A percentile compares a stretch with the other conserved stretches of the same genome.
These are phyloP conservation scores for Apis florea DNA, from an alignment of 1,140 invertebrate species.

Conservation along the genomic window DNA sequence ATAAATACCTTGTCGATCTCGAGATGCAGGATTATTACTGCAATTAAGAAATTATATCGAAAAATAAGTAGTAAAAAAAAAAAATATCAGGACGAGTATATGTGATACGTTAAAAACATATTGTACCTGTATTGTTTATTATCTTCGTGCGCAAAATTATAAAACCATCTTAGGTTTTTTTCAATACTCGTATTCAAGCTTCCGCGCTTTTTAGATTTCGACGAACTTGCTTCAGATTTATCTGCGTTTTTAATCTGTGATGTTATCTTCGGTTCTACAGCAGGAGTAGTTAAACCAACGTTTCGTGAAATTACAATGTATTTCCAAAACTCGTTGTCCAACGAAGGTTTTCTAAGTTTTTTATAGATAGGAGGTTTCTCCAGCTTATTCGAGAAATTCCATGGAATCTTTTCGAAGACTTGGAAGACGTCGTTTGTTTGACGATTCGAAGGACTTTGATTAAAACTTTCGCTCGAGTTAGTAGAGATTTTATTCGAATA, in stretches of 20 bases:
- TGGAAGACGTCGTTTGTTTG: neutral
- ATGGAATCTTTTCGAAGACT: neutral
- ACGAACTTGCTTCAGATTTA: neutral
- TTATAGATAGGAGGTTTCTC: slow-evolving; percentile 11
- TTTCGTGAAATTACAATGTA: neutral
- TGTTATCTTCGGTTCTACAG: neutral
- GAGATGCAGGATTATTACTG: neutral
- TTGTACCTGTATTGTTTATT: slow-evolving; percentile 4
- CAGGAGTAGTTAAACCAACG: neutral
- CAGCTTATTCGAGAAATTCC: neutral
- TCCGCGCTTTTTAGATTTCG: slow-evolving; percentile 39
- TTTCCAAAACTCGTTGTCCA: slow-evolving; percentile 35
- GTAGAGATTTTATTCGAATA: neutral
- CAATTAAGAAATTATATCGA: neutral
- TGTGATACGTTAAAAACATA: no score
- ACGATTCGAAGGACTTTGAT: neutral
- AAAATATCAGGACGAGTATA: no score
- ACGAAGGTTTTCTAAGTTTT: slow-evolving; percentile 21
- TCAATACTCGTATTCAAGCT: slow-evolving; percentile 38
- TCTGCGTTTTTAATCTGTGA: neutral
- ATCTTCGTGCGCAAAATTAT: slow-evolving; percentile 5
- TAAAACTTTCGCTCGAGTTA: neutral
- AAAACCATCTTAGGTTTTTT: slow-evolving; percentile 55
- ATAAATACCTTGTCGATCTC: neutral
- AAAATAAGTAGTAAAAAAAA: neutral